Evolutionary conservation across 2,113 vertebrate species (phyloP).

Genomic region (Antigone vipio): DNA sequence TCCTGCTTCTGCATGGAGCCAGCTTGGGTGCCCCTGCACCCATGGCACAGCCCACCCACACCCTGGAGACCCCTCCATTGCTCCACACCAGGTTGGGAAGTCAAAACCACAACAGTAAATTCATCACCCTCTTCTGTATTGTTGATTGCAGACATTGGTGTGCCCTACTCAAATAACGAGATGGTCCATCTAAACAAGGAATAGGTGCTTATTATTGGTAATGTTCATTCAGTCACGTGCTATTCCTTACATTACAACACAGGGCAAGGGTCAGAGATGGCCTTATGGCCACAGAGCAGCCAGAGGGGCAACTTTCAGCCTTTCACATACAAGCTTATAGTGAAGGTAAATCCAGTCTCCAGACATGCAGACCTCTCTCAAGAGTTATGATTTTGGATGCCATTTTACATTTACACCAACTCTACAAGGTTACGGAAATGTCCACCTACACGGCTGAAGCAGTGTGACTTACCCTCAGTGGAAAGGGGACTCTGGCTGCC

Average conservation of each 20-base stretch:
- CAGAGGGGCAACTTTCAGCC: neutral
- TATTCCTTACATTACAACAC: neutral
- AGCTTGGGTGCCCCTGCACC: neutral
- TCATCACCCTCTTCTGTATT: neutral
- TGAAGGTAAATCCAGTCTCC: neutral
- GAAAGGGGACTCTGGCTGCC: neutral
- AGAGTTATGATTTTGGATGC: neutral
- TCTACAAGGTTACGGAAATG: neutral
- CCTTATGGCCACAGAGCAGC: neutral
- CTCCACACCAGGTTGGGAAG: neutral
- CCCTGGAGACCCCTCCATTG: neutral
- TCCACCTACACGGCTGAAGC: neutral
- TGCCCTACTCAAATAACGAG: neutral
- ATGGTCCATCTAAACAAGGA: neutral
- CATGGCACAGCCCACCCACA: neutral
- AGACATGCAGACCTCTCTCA: neutral
- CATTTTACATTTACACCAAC: neutral
- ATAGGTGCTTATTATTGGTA: neutral
- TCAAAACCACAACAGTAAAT: neutral
- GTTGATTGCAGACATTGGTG: neutral
- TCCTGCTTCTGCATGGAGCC: neutral
- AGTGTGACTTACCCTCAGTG: neutral
- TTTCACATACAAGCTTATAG: neutral
- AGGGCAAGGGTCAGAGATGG: neutral
- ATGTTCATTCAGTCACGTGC: accelerated